phyloP scores from a whole-genome alignment of 2,113 vertebrate genomes.

The Octodon degus region DNA sequence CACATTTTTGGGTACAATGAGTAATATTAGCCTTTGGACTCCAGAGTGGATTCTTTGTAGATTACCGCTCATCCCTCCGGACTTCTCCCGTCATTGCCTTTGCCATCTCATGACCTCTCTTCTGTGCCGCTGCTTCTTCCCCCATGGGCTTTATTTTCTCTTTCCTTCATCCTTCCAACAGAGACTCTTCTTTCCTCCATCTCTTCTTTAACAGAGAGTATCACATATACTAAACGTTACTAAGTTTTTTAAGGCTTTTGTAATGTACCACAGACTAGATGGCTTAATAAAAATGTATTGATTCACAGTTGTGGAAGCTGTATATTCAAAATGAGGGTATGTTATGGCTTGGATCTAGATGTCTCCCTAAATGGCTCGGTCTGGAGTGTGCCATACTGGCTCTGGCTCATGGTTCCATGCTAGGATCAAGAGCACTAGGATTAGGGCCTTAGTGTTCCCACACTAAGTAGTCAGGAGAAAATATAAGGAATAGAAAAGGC shows the following conservation, averaged over 20 bases:
- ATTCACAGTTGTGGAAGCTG: slow-evolving; percentile 21
- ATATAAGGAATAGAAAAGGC: neutral
- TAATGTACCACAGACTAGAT: neutral
- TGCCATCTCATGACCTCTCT: neutral
- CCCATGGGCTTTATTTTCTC: neutral
- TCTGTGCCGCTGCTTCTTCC: neutral
- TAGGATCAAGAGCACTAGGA: neutral
- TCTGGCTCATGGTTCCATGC: neutral
- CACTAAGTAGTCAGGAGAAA: neutral
- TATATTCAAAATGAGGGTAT: slow-evolving; percentile 16
- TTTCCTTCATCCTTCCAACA: neutral
- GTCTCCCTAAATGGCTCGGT: neutral
- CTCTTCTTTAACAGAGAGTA: neutral
- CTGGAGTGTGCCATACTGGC: neutral
- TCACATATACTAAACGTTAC: neutral
- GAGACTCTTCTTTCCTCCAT: too few relatives aligned
- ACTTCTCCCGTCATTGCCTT: neutral
- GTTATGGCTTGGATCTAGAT: too few relatives aligned
- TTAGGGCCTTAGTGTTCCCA: neutral
- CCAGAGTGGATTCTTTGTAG: neutral
- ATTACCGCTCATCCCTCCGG: neutral
- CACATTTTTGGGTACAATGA: neutral
- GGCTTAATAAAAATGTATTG: neutral
- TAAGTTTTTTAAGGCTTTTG: neutral
- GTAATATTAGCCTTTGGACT: neutral